Base-by-base conservation (phyloP, 2,888 invertebrate species). In the Cyaniris semiargus region DNA sequence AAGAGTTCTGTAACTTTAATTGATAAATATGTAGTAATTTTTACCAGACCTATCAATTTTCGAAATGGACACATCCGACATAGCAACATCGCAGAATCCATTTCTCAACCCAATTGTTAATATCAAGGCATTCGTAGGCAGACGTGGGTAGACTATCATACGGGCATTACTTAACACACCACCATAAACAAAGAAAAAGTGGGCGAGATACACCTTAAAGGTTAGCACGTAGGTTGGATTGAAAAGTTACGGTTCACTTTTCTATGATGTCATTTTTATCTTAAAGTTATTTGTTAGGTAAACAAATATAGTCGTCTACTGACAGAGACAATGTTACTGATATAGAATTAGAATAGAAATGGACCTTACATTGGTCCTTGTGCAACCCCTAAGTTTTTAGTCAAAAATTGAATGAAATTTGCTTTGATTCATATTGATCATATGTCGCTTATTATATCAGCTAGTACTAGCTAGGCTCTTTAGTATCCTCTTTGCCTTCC, bases 171-270 rank as follows among this genome's bases (percentile, higher is more conserved):
- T 15, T 66, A 27, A 66, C 27, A 66, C 18, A 66, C 44, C 66
- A 66, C 66, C 66, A 66, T 27, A 66, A 66, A 66, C 66, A 66
- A 66, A 66, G 15, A 66, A 66, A 66, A 66, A 66, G 66, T 66
- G 66, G 66, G 66, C 27, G 66, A 27, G 15, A 66, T 31, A 66
- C 1, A 66, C 6, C 66, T 27, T 66, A 66, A 66, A 66, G 66
- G 66, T 66, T 66, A 66, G 1, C 27, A 31, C 66, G 66, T 66
- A 66, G 66, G 66, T 31, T 66, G 31, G 21, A 27, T 66, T 66
- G n/a, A 27, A 66, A 66, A 66, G 27, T 31, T 66, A 66, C 15
- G 18, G 66, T 27, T 15, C 27, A 66, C 15, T 66, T 31, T 66
- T 66, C 66, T 66, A 66, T 66, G 27, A 66, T 66, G 66, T 66